Evolutionary conservation across 2,797 vertebrate genomes (phyloP).

Genomic region (Pogoniulus pusillus): DNA sequence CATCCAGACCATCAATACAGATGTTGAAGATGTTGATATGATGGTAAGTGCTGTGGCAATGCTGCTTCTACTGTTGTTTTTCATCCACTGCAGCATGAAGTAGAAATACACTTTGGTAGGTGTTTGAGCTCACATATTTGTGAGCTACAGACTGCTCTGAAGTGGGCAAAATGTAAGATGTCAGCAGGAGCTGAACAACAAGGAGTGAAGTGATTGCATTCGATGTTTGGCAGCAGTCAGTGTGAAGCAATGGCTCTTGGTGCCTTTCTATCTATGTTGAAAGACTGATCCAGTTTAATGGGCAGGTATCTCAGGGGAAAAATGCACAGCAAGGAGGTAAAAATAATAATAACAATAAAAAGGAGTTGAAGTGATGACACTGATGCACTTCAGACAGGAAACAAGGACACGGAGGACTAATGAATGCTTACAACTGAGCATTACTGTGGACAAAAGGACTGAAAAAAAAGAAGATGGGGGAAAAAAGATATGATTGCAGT

Average conservation of each 20-base stretch:
- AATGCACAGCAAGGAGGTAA: background rate
- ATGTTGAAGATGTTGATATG: too few species aligned
- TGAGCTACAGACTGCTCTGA: background rate
- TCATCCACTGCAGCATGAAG: background rate
- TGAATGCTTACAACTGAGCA: background rate
- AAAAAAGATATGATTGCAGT: background rate
- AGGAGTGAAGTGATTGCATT: background rate
- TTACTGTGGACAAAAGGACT: background rate
- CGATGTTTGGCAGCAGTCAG: background rate
- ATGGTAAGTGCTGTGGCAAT: background rate
- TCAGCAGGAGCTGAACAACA: background rate
- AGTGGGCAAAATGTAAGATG: background rate
- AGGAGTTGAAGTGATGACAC: background rate
- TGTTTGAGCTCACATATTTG: background rate
- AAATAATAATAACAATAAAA: background rate
- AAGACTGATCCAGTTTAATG: background rate
- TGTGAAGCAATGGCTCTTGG: background rate
- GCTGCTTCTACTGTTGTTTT: background rate
- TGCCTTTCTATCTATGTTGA: background rate
- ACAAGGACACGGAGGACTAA: background rate
- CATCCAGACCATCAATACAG: too few species aligned
- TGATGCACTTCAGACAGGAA: background rate
- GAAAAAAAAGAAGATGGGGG: background rate
- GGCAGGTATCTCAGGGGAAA: background rate
- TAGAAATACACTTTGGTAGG: background rate